Evolutionary conservation across 1,140 invertebrate species (phyloP), one percentile per base, ranked within the genome.

Genomic region (Apis cerana): DNA sequence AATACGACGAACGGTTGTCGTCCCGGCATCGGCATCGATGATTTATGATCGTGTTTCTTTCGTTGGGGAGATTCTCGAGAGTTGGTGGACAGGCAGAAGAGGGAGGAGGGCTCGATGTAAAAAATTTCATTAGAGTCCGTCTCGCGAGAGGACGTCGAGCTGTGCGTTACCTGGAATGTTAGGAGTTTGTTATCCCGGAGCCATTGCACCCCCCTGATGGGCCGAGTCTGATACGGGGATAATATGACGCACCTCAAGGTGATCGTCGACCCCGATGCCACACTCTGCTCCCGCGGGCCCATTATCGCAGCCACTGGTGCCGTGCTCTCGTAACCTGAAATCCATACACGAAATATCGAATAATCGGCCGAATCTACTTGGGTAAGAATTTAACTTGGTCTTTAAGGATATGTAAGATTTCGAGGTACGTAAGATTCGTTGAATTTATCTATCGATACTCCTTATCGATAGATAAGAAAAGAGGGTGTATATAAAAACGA

Each of bases 241-340:
- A 91, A 93, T 88, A 94, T 91, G 87, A 94, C 92, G 91, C 94
- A 95, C 83, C 93, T 94, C 72, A 95, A 89, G 83, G 92, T 94
- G 86, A 94, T 92, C 56, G 93, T 94, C 78, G 94, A 93, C 62
- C 94, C 94, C 54, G 92, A 89, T 69, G 91, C 85, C 72, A 94
- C 92, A 75, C 91, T 91, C 82, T 93, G 93, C 86, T 94, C 94
- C 62, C 92, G 88, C 4, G 94, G 94, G 64, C 94, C 94, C 89
- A 93, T 92, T 88, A 94, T 94, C 12, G 91, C 85, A 62, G 94
- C 93, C 52, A 94, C 92, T 43, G 93, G 93, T 61, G 93, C 93
- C 17, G 93, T 94, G 80, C 92, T 94, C 87, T 94, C 93, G 80
- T 93, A 94, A 89, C 93, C 93, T 94, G 88, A 80, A 91, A 92